These are phyloP conservation scores for Epistrophe grossulariae DNA, from an alignment of 2,888 invertebrate species.

Conservation along the genomic window DNA sequence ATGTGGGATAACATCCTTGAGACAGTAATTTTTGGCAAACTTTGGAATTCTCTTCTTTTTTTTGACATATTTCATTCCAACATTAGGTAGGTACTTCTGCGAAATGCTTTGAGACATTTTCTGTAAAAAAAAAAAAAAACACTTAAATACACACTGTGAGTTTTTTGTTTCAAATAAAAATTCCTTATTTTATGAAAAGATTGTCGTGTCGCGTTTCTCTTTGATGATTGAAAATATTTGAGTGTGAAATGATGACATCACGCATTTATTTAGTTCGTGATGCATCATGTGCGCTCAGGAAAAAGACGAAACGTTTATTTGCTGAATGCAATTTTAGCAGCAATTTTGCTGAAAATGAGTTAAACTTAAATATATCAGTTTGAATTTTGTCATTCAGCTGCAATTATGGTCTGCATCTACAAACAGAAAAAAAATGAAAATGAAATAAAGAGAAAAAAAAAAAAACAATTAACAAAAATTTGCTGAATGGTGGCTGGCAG, in stretches of 20 bases:
- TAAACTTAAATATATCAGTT: conserved; percentile 15
- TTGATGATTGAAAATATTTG: conserved; percentile 17
- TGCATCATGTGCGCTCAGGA: background rate
- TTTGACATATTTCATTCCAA: background rate
- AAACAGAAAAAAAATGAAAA: background rate
- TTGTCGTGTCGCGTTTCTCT: conserved; percentile 19
- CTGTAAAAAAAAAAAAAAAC: background rate
- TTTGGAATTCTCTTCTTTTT: conserved; percentile 5
- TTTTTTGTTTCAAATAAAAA: background rate
- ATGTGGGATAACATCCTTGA: conserved; percentile 11
- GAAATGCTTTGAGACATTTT: conserved; percentile 47
- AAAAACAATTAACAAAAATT: background rate
- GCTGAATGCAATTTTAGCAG: conserved; percentile 28
- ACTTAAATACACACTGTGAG: background rate
- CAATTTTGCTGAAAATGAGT: conserved; percentile 16
- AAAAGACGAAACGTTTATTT: conserved; percentile 14
- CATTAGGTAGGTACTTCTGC: conserved; percentile 6
- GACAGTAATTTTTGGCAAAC: conserved; percentile 26
- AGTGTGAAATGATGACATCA: conserved; percentile 40
- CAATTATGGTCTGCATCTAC: conserved; percentile 7
- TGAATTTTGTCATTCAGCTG: conserved; percentile 18
- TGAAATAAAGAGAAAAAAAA: background rate
- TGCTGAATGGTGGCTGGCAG: background rate
- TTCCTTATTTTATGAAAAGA: background rate
- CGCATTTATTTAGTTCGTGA: conserved; percentile 22